Base-by-base conservation (phyloP, 2,113 vertebrate genomes). In the Nestor notabilis region DNA sequence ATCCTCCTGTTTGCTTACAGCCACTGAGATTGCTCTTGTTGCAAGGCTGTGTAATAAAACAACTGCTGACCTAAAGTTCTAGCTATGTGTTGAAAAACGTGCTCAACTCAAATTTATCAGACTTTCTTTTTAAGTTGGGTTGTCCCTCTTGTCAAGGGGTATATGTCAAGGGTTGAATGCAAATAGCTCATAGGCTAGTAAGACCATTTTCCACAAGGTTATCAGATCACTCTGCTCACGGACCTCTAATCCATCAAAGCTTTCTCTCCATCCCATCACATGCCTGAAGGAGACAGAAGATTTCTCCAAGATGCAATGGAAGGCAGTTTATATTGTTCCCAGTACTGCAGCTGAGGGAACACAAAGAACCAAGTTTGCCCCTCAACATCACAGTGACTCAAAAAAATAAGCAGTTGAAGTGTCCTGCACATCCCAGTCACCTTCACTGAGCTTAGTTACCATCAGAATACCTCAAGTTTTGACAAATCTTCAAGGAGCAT, bases 301-400 rank as follows among this genome's bases (percentile, higher is more conserved):
- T 71, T 89, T 35, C 58, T 68, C 43, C 53, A 72, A 50, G 64
- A 56, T 18, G 8, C 29, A 89, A 21, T 23, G 29, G 61, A 71
- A 63, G 21, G 39, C 37, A 68, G 68, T 47, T 52, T 37, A 43
- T 83, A 60, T 15, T 83, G 17, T 52, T 66, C 39, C n/a, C 56
- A 55, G 35, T 20, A 44, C 24, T 20, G 35, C 29, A 76, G n/a
- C 50, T 81, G 63, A 71, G 0, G 0, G 16, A 76, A 35, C 52
- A 76, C 16, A 66, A 81, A 56, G n/a, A 84, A 81, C 13, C 19
- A 1, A 19, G 37, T 56, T 35, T 85, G 27, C 5, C 16, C 47
- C 18, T 41, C 3, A 5, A 46, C 1, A 0, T 4, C 47, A 35
- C n/a, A n/a, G 29, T 7, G 4, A 12, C 37, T 76, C n/a, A 37